A percentile compares a stretch with the other conserved stretches of the same genome.
phyloP scores from a whole-genome alignment of 2,797 vertebrate species.

The Danio aesculapii region DNA sequence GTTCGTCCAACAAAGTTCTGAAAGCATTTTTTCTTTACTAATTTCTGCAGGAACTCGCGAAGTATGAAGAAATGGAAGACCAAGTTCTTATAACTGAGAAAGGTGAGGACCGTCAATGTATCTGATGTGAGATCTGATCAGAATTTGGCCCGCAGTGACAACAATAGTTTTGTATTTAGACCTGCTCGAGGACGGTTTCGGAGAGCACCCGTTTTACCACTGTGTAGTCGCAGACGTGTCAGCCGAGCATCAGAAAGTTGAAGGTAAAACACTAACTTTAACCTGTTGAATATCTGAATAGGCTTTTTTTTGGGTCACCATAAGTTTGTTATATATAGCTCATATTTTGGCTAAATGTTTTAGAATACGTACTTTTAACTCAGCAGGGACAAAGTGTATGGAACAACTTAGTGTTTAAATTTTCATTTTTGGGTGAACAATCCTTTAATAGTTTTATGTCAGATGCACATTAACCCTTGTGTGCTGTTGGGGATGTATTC shows the following conservation, averaged over 20 bases:
- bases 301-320: background rate
- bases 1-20: background rate
- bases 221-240: constrained; percentile 76
- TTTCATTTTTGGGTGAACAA: no score
- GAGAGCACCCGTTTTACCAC: constrained; percentile 82
- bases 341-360: no score
- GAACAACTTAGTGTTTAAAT: no score
- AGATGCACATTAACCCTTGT: no score
- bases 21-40: constrained; percentile 20
- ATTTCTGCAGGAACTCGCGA: constrained; percentile 80
- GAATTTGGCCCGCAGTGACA: background rate
- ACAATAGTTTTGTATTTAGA: constrained; percentile 65
- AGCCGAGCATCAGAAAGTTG: constrained; percentile 62
- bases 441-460: no score
- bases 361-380: no score
- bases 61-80: constrained; percentile 81
- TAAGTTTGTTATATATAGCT: no score
- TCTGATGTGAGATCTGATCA: background rate
- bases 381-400: no score
- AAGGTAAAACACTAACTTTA: constrained; percentile 61
- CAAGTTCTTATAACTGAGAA: constrained; percentile 80
- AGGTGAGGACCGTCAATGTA: constrained; percentile 66
- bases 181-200: constrained; percentile 83
- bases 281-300: background rate
- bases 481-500: no score